Conservation (phyloP, 2,888 invertebrate genomes). For the Tetragonula carbonaria region DNA sequence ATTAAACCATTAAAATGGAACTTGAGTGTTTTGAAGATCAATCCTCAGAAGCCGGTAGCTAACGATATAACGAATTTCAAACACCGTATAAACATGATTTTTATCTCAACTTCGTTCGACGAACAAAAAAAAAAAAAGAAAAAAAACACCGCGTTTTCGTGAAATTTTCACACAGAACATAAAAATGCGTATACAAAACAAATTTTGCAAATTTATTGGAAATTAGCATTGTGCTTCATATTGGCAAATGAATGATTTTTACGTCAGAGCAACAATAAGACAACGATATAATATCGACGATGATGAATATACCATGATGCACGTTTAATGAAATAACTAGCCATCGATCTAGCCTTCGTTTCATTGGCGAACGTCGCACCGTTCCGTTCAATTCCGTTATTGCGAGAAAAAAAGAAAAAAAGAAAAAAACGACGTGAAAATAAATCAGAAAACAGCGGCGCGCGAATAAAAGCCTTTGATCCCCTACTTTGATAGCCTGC, state of each 20-base stretch:
- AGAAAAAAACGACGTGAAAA: constrained; percentile 7
- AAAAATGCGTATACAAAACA: neutral
- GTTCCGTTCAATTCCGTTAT: too few relatives aligned
- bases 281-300: neutral
- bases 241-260: neutral
- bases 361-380: too few relatives aligned
- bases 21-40: constrained; percentile 88
- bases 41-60: constrained; percentile 91
- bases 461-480: constrained; percentile 16
- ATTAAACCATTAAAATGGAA: constrained; percentile 88
- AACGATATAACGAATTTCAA: constrained; percentile 90
- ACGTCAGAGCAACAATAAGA: neutral
- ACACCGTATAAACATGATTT: neutral
- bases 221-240: too few relatives aligned
- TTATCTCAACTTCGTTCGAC: neutral
- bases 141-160: neutral
- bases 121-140: too few relatives aligned
- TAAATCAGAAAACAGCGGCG: constrained; percentile 28
- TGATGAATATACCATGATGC: neutral
- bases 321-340: too few relatives aligned
- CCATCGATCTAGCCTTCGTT: too few relatives aligned
- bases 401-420: too few relatives aligned
- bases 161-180: neutral
- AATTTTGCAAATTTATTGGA: neutral
- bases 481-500: constrained; percentile 10